phyloP scores from a whole-genome alignment of 1,140 invertebrate species.

The Colletes latitarsis region DNA sequence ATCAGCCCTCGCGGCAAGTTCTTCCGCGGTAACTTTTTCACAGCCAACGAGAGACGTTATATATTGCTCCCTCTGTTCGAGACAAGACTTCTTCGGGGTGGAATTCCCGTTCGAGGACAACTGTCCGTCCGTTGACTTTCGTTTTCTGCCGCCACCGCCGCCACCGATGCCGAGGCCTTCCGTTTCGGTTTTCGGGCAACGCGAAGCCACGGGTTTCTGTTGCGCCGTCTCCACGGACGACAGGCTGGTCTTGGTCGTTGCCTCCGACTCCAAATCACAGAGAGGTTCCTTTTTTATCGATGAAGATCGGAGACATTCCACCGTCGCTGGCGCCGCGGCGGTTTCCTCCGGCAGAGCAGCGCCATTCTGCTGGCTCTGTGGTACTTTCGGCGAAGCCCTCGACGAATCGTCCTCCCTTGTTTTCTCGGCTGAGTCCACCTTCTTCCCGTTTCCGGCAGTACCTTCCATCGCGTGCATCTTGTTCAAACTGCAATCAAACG shows the following conservation, averaged over 20 bases:
- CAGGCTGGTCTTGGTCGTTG: conserved; percentile 18
- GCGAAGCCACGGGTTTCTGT: conserved; percentile 21
- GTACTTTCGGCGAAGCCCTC: conserved; percentile 72
- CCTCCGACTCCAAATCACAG: conserved; percentile 41
- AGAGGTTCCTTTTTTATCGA: conserved; percentile 70
- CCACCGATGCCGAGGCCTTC: conserved; percentile 43
- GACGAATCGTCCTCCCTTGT: conserved; percentile 70
- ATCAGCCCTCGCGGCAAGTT: conserved; percentile 73
- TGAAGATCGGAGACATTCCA: conserved; percentile 23
- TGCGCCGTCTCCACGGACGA: conserved; percentile 13
- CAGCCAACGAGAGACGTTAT: conserved; percentile 73
- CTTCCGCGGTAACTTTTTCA: conserved; percentile 72
- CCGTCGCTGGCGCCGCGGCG: conserved; percentile 65
- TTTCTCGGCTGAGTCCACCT: conserved; percentile 66
- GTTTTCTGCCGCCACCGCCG: conserved; percentile 61
- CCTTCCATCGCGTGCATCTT: conserved; percentile 79
- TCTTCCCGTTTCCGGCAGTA: conserved; percentile 68
- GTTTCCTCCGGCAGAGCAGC: conserved; percentile 77
- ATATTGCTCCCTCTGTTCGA: conserved; percentile 74
- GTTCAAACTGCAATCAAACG: conserved; percentile 72
- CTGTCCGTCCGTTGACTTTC: conserved; percentile 67
- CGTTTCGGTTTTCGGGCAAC: conserved; percentile 48
- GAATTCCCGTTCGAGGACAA: conserved; percentile 63
- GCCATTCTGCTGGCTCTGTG: conserved; percentile 78
- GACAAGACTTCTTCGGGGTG: conserved; percentile 70